Evolutionary conservation across 2,113 vertebrate species (phyloP).

Genomic region (Psittacus erithacus): DNA sequence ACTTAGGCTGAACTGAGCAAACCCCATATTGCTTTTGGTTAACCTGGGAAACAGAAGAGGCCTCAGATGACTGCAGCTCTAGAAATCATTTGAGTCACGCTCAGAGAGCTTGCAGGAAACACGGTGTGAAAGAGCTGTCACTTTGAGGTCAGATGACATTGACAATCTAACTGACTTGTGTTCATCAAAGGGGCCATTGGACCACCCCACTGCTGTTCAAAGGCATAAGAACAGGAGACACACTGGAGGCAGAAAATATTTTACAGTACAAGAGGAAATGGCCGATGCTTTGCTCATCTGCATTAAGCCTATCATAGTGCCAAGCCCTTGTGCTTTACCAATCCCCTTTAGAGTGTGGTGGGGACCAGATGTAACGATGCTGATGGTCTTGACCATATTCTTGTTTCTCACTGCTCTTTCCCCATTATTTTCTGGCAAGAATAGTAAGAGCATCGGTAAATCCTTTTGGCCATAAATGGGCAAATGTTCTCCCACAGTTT

Average conservation of each 20-base stretch:
- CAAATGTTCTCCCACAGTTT: neutral
- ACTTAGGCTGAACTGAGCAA: neutral
- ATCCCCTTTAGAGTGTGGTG: neutral
- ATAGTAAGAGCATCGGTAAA: neutral
- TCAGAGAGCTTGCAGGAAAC: neutral
- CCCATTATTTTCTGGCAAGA: neutral
- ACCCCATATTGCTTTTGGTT: neutral
- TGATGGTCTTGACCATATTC: neutral
- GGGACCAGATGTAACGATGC: neutral
- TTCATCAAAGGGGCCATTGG: neutral
- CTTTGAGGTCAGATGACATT: neutral
- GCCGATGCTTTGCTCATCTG: neutral
- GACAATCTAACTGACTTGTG: neutral
- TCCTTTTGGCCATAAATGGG: neutral
- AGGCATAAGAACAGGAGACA: neutral
- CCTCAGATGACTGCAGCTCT: neutral
- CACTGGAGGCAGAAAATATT: neutral
- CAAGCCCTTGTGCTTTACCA: neutral
- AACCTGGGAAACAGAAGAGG: neutral
- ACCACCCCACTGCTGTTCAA: neutral
- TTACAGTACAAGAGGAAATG: neutral
- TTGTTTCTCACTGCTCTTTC: neutral
- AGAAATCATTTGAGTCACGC: neutral
- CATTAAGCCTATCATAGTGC: neutral
- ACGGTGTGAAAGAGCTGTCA: neutral